Percentiles rank a stretch among this genome's conserved stretches.
Evolutionary conservation across 2,888 invertebrate genomes (phyloP).

Genomic region (Dryadula phaetusa): DNA sequence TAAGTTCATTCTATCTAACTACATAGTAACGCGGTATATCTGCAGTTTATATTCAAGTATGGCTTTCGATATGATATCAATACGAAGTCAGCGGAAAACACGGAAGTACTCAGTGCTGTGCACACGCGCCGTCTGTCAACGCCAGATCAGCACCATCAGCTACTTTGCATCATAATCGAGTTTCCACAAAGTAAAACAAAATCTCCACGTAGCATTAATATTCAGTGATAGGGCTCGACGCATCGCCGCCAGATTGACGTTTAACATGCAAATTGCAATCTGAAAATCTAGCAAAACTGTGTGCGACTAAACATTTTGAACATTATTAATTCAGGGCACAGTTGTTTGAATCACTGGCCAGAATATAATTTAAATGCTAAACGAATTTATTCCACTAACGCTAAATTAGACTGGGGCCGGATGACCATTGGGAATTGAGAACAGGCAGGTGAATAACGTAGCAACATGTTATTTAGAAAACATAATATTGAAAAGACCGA

Average conservation of each 20-base stretch:
- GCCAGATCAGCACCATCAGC: constrained; percentile 56
- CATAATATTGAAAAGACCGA: constrained; percentile 34
- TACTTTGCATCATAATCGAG: constrained; percentile 84
- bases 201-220: constrained; percentile 80
- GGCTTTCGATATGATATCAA: constrained; percentile 4
- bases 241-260: constrained; percentile 79
- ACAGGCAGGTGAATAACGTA: constrained; percentile 62
- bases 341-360: constrained; percentile 77
- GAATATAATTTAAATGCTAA: constrained; percentile 83
- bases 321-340: constrained; percentile 79
- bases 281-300: constrained; percentile 82
- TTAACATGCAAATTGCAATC: constrained; percentile 84
- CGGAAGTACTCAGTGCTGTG: constrained; percentile 7
- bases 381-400: constrained; percentile 78
- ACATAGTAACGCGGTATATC: too few relatives aligned
- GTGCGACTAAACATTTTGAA: constrained; percentile 80
- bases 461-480: constrained; percentile 38
- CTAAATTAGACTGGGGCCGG: constrained; percentile 69
- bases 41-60: neutral
- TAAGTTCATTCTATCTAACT: too few relatives aligned
- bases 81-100: constrained; percentile 27
- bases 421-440: constrained; percentile 64
- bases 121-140: constrained; percentile 44
- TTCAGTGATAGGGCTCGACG: constrained; percentile 82
- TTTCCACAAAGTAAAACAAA: constrained; percentile 83